phyloP scores from a whole-genome alignment of 37 sponge, comb jelly and placozoan species.

The Chondrilla cf. caribensis region DNA sequence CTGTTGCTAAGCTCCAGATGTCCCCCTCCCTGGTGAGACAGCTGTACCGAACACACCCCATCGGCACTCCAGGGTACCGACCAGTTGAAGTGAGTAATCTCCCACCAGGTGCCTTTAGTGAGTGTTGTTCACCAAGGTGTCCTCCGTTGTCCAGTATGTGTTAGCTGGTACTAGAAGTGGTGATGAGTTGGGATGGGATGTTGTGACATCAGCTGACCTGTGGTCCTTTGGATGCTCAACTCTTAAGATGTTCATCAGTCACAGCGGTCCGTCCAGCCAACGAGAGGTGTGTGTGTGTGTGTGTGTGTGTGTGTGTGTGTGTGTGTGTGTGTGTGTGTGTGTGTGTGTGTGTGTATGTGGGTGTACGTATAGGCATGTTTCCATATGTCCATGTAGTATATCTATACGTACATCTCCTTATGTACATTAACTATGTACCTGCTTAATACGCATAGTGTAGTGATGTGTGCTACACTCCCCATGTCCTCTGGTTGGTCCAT shows the following conservation, averaged over 20 bases:
- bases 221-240: not conserved
- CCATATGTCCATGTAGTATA: too few species aligned
- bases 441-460: too few species aligned
- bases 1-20: not conserved
- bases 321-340: too few species aligned
- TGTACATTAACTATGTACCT: too few species aligned
- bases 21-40: not conserved
- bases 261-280: not conserved
- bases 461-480: too few species aligned
- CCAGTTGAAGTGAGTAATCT: constrained; percentile 9
- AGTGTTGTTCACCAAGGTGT: too few species aligned
- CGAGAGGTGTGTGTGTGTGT: not conserved
- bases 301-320: too few species aligned
- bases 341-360: too few species aligned
- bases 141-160: not conserved
- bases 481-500: too few species aligned
- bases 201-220: not conserved
- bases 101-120: too few species aligned
- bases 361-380: too few species aligned
- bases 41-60: not conserved
- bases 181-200: not conserved
- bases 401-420: too few species aligned
- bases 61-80: constrained; percentile 8
- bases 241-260: constrained; percentile 13
- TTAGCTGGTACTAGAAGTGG: not conserved